phyloP scores from a whole-genome alignment of 2,888 invertebrate species.

The Drosophila hawaiiensis region DNA sequence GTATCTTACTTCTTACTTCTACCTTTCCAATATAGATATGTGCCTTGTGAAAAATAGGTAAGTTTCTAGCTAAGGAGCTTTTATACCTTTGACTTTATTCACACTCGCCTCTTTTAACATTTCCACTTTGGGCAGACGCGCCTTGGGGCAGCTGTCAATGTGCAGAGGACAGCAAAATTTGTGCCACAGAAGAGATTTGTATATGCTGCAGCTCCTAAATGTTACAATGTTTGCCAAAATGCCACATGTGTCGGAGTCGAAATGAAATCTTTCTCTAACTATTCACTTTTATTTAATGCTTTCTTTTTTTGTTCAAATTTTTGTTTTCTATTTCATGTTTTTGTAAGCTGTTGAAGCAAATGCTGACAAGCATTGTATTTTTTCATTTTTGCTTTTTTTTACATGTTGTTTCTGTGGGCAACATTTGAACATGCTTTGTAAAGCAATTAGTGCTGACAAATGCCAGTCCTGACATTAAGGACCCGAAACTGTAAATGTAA shows the following conservation, averaged over 20 bases:
- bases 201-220: constrained; percentile 10
- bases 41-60: no score
- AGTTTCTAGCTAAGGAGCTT: neutral
- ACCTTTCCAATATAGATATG: neutral
- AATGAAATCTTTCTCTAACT: constrained; percentile 43
- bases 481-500: constrained; percentile 16
- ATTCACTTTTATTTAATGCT: neutral
- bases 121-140: constrained; percentile 21
- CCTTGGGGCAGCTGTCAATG: constrained; percentile 40
- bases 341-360: constrained; percentile 23
- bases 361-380: constrained; percentile 46
- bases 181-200: constrained; percentile 44
- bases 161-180: constrained; percentile 39
- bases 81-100: neutral
- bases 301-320: constrained; percentile 10
- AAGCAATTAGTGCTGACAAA: constrained; percentile 74
- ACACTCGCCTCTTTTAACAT: constrained; percentile 23
- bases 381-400: neutral
- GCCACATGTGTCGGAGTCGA: constrained; percentile 58
- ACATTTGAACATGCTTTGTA: constrained; percentile 53
- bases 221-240: constrained; percentile 27
- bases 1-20: neutral
- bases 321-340: constrained; percentile 39
- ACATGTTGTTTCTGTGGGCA: constrained; percentile 8
- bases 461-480: constrained; percentile 45